Percentiles rank a stretch among this genome's conserved stretches.
phyloP scores from a whole-genome alignment of 2,113 vertebrate species.

The Anolis sagrei region DNA sequence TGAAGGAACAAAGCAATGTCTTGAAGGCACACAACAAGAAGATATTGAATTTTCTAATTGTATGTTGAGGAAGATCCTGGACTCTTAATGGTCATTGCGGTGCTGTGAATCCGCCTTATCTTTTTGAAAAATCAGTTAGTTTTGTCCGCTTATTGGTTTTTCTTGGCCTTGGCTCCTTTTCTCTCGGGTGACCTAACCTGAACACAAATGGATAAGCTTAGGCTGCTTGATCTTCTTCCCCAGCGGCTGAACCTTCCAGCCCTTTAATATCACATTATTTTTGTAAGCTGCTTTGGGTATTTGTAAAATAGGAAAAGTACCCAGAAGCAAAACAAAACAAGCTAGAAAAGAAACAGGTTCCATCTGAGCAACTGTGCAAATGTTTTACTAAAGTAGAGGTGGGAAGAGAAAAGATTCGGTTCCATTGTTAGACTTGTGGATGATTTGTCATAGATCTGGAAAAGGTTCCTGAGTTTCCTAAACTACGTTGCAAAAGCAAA shows the following conservation, averaged over 20 bases:
- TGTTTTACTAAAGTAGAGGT: neutral
- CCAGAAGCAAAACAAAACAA: neutral
- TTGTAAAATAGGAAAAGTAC: neutral
- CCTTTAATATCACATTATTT: neutral
- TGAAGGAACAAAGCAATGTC: too few species aligned
- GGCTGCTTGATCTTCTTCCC: neutral
- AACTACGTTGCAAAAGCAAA: neutral
- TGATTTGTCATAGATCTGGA: neutral
- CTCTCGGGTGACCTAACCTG: neutral
- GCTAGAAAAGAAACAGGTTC: neutral
- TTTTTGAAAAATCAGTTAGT: neutral
- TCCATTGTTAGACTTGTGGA: neutral
- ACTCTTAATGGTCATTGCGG: neutral
- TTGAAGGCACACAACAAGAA: neutral
- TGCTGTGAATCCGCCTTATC: neutral
- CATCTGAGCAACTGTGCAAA: neutral
- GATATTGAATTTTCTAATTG: neutral
- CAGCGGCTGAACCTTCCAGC: neutral
- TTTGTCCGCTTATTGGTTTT: neutral
- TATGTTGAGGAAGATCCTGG: neutral
- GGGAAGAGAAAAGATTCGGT: neutral
- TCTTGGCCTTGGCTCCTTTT: neutral
- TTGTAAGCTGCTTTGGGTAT: neutral
- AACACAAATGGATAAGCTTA: neutral
- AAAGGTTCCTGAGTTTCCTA: neutral